Evolutionary conservation across 2,797 vertebrate genomes (phyloP), one percentile per base, ranked within the genome.

Genomic region (Hephaestus fuliginosus): DNA sequence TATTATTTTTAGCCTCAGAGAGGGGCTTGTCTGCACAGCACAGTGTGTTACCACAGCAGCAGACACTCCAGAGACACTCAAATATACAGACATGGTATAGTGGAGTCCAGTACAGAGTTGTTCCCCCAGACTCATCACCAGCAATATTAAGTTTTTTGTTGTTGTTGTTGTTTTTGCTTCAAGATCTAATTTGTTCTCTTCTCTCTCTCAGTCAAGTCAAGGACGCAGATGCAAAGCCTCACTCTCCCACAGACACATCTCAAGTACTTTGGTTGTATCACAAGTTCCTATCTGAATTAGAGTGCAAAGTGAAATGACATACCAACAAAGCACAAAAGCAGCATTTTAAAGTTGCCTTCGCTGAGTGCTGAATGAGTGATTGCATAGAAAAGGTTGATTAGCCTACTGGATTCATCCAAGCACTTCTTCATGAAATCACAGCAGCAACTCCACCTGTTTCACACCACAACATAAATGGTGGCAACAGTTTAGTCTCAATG

Each of bases 31-130:
- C 78, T 82, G 60, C 17, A 73, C 83, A 65, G 43, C 63, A 72
- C 74, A 84, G 62, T 66, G 72, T 5, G 84, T 92, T 91, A 79
- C 89, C 89, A 88, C 53, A 53, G 87, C 87, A 93, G 90, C 91
- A 92, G 90, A 93, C 91, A 87, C 83, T 83, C 86, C 17, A 74
- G 85, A 89, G 84, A 86, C 66, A 70, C 62, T 87, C 60, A 44
- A 65, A 81, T 41, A 75, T 74, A 80, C n/a, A 82, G 76, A 78
- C 58, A 60, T 56, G 67, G 53, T 74, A 83, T 22, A 73, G 15
- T 79, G 4, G 57, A 88, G 60, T 78, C 61, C 43, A 57, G 56
- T 44, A 60, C 61, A 51, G 18, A 33, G 33, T 20, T 17, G 25
- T 22, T 48, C 36, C 60, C 22, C 48, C 44, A 74, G 55, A 78